Conservation (phyloP, 2,888 invertebrate genomes). For the Clepsis dumicolana region DNA sequence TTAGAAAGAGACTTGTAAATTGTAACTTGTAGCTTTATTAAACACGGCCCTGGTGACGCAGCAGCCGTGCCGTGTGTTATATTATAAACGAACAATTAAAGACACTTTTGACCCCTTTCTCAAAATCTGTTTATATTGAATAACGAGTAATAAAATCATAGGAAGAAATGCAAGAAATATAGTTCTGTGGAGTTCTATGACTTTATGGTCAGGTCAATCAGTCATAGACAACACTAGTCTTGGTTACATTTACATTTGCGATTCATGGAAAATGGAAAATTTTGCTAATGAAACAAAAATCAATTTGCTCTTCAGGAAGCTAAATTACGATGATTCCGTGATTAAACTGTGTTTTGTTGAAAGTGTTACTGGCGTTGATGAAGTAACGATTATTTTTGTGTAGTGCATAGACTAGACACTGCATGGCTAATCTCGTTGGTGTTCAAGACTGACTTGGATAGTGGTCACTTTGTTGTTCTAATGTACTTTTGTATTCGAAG, state of each 20-base stretch:
- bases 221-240: conserved; percentile 33
- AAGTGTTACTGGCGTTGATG: conserved; percentile 4
- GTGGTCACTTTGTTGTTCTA: conserved; percentile 61
- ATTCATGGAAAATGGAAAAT: conserved; percentile 38
- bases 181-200: neutral
- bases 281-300: conserved; percentile 38
- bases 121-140: too few species aligned
- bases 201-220: conserved; percentile 14
- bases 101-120: too few species aligned
- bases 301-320: conserved; percentile 19
- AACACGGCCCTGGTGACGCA: too few species aligned
- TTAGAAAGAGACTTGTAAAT: too few species aligned
- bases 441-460: conserved; percentile 48
- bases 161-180: neutral
- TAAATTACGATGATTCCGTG: neutral
- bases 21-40: too few species aligned
- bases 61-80: too few species aligned
- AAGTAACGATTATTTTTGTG: conserved; percentile 10
- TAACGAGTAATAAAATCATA: too few species aligned
- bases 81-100: too few species aligned
- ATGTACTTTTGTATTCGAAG: conserved; percentile 52
- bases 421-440: conserved; percentile 57
- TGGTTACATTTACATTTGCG: conserved; percentile 42
- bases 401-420: conserved; percentile 35
- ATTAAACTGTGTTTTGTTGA: neutral